A percentile compares a stretch with the other conserved stretches of the same genome.
Evolutionary conservation across 2,113 vertebrate genomes (phyloP).

Genomic region (Poicephalus gulielmi): DNA sequence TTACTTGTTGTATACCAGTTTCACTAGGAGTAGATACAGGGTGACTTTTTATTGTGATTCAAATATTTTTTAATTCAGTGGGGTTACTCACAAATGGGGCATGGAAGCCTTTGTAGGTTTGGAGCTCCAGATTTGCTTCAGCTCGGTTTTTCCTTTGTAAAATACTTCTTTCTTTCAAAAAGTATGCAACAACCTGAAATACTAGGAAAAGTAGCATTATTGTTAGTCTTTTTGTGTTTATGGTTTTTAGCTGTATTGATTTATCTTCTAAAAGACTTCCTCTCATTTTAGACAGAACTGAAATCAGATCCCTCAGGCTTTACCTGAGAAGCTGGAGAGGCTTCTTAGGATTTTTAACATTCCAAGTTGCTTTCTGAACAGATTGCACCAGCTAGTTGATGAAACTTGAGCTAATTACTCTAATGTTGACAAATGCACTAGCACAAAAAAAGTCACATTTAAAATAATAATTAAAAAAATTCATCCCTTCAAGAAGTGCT

Average conservation of each 20-base stretch:
- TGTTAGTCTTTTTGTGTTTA: neutral
- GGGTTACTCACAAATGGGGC: neutral
- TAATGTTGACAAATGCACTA: conserved; percentile 80
- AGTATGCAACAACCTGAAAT: neutral
- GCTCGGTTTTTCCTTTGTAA: neutral
- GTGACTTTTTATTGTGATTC: neutral
- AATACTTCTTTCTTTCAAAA: neutral
- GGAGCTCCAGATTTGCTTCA: neutral
- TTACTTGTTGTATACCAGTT: neutral
- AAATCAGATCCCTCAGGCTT: conserved; percentile 50
- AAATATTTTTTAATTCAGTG: neutral
- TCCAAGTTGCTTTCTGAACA: conserved; percentile 75
- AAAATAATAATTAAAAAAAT: conserved; percentile 44
- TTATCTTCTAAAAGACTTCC: neutral
- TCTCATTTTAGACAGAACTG: conserved; percentile 24
- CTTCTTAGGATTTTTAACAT: conserved; percentile 72
- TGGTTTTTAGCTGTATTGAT: neutral
- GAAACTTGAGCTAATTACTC: conserved; percentile 81
- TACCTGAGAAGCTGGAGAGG: conserved; percentile 31
- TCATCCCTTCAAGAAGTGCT: conserved; percentile 68
- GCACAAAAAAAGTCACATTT: conserved; percentile 65
- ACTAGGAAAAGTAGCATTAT: neutral
- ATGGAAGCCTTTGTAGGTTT: neutral
- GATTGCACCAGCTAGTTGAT: conserved; percentile 78
- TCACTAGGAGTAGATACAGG: neutral